These are phyloP conservation scores for Perithous albicinctus DNA, from an alignment of 2,888 invertebrate genomes.

Conservation along the genomic window DNA sequence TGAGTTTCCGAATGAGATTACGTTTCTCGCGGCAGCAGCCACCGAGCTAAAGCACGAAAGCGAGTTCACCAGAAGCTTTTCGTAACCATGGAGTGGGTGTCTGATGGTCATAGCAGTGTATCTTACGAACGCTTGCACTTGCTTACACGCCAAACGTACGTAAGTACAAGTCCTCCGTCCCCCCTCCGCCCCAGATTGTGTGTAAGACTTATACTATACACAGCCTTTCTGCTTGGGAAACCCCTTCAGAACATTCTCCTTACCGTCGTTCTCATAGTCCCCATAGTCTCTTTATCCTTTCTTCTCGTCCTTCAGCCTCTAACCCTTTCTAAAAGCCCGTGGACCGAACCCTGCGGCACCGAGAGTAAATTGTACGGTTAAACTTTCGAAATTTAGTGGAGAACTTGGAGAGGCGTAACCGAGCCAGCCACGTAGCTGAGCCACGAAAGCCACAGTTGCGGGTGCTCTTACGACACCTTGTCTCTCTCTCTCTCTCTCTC, in stretches of 20 bases:
- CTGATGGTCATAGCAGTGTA: conserved; percentile 23
- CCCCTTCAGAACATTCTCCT: conserved; percentile 44
- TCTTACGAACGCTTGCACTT: conserved; percentile 50
- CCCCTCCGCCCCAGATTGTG: conserved; percentile 34
- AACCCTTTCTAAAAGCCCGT: conserved; percentile 37
- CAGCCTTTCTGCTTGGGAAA: conserved; percentile 29
- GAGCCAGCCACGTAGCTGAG: conserved; percentile 58
- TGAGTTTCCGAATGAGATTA: conserved; percentile 58
- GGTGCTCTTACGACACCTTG: conserved; percentile 22
- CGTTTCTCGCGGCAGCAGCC: conserved; percentile 17
- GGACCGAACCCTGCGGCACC: conserved; percentile 50
- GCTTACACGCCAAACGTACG: conserved; percentile 51
- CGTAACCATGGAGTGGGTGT: conserved; percentile 10
- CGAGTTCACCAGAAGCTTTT: conserved; percentile 9
- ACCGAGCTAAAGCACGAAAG: conserved; percentile 35
- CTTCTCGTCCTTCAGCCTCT: conserved; percentile 3
- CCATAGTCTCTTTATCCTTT: conserved; percentile 6
- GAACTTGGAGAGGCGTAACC: conserved; percentile 76
- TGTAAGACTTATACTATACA: conserved; percentile 52
- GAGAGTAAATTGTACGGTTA: conserved; percentile 72
- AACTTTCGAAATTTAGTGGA: conserved; percentile 76
- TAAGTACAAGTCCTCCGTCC: conserved; percentile 6
- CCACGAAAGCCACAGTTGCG: conserved; percentile 56
- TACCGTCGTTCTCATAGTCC: background rate
- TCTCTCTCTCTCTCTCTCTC: conserved; percentile 1